phyloP scores from a whole-genome alignment of 2,888 invertebrate genomes.

The Neoitamus cyanurus region DNA sequence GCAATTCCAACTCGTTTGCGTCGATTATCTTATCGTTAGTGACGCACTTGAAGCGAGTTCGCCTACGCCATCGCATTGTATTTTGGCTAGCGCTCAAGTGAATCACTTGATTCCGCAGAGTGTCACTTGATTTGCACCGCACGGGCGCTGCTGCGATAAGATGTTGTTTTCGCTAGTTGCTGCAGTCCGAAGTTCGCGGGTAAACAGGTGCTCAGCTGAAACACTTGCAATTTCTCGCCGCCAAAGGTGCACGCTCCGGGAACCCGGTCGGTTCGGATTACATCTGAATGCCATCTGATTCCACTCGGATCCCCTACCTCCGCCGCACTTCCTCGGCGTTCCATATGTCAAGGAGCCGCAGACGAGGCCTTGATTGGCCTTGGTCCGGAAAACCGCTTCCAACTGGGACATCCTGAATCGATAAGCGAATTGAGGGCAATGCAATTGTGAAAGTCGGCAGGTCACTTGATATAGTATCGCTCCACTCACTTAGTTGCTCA shows the following conservation, averaged over 20 bases:
- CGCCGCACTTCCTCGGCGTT: neutral
- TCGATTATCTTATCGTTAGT: constrained; percentile 22
- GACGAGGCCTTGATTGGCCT: constrained; percentile 41
- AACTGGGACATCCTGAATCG: constrained; percentile 44
- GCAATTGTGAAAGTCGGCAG: constrained; percentile 31
- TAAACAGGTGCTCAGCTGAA: neutral
- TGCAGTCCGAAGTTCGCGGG: neutral
- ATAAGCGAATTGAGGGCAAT: constrained; percentile 27
- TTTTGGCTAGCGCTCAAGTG: neutral
- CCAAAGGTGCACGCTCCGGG: neutral
- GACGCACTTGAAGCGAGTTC: constrained; percentile 6
- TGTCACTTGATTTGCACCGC: neutral
- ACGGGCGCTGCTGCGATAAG: neutral
- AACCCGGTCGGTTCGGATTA: neutral
- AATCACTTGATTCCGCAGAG: constrained; percentile 2
- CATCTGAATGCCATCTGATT: neutral
- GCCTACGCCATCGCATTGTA: neutral
- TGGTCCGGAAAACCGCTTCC: constrained; percentile 4
- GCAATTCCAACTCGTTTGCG: neutral
- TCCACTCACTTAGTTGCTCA: neutral
- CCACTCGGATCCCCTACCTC: neutral
- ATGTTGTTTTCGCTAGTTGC: neutral
- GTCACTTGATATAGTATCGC: no score
- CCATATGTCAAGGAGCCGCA: neutral
- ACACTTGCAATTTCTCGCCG: neutral